These are phyloP conservation scores for Pangasianodon gigas DNA, from an alignment of 2,113 vertebrate species.

Conservation along the genomic window DNA sequence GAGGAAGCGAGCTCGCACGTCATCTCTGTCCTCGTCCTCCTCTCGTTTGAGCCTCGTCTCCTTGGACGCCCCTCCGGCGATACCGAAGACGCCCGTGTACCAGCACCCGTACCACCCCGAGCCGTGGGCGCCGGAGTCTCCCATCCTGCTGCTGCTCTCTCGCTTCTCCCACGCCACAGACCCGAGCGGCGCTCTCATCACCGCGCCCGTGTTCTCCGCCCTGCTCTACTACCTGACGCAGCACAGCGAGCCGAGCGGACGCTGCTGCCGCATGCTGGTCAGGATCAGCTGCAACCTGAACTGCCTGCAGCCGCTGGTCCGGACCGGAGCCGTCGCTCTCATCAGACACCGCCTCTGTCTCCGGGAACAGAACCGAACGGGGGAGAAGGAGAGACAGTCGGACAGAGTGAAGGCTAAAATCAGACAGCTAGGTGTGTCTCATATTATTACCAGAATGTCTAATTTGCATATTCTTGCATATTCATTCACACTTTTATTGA, in stretches of 20 bases:
- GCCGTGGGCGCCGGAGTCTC: conserved; percentile 81
- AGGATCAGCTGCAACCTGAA: conserved; percentile 86
- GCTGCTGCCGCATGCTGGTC: conserved; percentile 79
- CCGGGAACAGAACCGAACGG: neutral
- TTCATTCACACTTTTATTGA: neutral
- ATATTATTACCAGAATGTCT: neutral
- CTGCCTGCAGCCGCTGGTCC: conserved; percentile 84
- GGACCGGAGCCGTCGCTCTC: conserved; percentile 76
- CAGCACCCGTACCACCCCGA: conserved; percentile 79
- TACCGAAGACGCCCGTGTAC: conserved; percentile 55
- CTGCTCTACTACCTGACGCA: conserved; percentile 81
- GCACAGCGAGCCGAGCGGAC: conserved; percentile 78
- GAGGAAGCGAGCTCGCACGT: conserved; percentile 57
- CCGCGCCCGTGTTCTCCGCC: conserved; percentile 65
- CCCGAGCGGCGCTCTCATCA: conserved; percentile 77
- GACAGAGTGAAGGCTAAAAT: conserved; percentile 69
- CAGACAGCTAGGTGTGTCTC: conserved; percentile 71
- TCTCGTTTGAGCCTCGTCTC: conserved; percentile 53
- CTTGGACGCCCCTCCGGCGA: conserved; percentile 62
- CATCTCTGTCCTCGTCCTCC: conserved; percentile 44
- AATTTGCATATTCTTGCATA: neutral
- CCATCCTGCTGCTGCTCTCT: conserved; percentile 82
- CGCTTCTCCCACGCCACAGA: conserved; percentile 85
- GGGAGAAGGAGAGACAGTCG: conserved; percentile 54
- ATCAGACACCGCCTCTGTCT: conserved; percentile 77